Percentiles rank a stretch among this genome's conserved stretches.
These are phyloP conservation scores for Cyclophora albipunctata DNA, from an alignment of 2,888 invertebrate species.

Conservation along the genomic window DNA sequence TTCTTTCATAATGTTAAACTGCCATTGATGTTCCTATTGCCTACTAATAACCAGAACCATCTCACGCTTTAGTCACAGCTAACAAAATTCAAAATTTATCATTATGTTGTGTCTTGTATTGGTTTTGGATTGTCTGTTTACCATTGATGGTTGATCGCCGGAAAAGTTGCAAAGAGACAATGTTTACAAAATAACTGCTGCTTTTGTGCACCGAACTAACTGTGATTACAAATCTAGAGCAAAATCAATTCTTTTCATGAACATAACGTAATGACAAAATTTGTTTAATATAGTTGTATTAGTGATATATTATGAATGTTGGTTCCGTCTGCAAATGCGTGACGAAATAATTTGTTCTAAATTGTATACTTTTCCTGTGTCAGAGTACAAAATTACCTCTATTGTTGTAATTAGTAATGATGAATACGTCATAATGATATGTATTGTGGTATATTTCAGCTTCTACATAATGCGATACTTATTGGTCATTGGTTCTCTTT, in stretches of 20 bases:
- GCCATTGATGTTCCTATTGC: slow-evolving; percentile 24
- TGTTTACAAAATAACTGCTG: no score
- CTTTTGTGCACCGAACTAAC: no score
- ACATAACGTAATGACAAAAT: no score
- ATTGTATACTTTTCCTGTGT: slow-evolving; percentile 19
- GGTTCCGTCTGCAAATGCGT: no score
- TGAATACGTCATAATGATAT: slow-evolving; percentile 50
- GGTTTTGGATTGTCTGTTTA: slow-evolving; percentile 63
- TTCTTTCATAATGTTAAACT: slow-evolving; percentile 11
- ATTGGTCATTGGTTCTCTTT: slow-evolving; percentile 74
- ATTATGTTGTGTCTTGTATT: slow-evolving; percentile 75
- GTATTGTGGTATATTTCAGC: slow-evolving; percentile 74
- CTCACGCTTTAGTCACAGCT: slow-evolving; percentile 60
- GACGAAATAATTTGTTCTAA: neutral
- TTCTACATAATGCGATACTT: slow-evolving; percentile 69
- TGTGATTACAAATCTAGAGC: no score
- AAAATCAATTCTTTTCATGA: no score
- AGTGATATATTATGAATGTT: no score
- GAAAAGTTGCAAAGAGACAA: slow-evolving; percentile 13
- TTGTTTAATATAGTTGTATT: no score
- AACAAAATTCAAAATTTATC: slow-evolving; percentile 72
- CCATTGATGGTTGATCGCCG: slow-evolving; percentile 25
- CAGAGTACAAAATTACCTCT: slow-evolving; percentile 36
- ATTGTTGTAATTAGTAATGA: slow-evolving; percentile 28
- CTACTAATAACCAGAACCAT: slow-evolving; percentile 63